These are phyloP conservation scores for Anseranas semipalmata DNA, from an alignment of 2,113 vertebrate species.

Conservation along the genomic window DNA sequence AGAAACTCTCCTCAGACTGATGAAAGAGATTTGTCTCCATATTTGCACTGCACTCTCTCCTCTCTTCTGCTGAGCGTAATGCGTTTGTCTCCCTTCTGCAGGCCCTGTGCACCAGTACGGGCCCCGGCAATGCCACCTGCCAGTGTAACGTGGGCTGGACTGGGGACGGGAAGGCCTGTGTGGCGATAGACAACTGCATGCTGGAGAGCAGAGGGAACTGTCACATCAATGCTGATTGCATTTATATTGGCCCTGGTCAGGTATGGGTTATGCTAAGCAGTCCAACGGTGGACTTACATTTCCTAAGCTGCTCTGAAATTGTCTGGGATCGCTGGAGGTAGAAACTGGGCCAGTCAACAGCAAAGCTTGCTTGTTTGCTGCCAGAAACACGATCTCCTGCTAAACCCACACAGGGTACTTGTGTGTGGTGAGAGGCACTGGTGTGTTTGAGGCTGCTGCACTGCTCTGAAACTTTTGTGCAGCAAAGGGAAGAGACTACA, in stretches of 20 bases:
- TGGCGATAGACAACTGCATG: slow-evolving; percentile 88
- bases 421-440: neutral
- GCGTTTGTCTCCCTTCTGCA: slow-evolving; percentile 51
- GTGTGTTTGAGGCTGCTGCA: neutral
- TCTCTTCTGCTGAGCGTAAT: neutral
- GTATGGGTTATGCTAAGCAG: slow-evolving; percentile 65
- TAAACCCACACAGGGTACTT: neutral
- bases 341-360: neutral
- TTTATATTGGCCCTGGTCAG: slow-evolving; percentile 87
- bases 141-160: slow-evolving; percentile 89
- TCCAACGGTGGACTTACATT: neutral
- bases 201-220: slow-evolving; percentile 84
- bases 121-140: slow-evolving; percentile 78
- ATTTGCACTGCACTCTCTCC: neutral
- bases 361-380: neutral
- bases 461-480: neutral
- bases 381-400: neutral
- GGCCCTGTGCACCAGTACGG: slow-evolving; percentile 84
- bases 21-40: neutral
- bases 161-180: slow-evolving; percentile 86
- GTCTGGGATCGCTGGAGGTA: neutral
- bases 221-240: slow-evolving; percentile 83
- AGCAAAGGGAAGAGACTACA: neutral
- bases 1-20: neutral
- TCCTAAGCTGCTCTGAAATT: neutral